A percentile compares a stretch with the other conserved stretches of the same genome.
Evolutionary conservation across 53 echinoderm and acorn worm species (phyloP).

Genomic region (Antedon mediterranea): DNA sequence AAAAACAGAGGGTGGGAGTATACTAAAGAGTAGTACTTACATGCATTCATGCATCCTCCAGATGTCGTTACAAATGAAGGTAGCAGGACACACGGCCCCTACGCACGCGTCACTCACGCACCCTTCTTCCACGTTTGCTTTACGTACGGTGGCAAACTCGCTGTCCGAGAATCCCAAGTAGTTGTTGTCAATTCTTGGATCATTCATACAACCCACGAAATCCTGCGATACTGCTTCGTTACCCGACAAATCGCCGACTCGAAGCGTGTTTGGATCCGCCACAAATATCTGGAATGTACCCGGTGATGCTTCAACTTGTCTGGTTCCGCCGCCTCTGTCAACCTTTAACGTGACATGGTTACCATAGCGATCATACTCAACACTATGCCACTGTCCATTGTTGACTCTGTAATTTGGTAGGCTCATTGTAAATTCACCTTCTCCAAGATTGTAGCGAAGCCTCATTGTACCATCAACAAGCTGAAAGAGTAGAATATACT

Average conservation of each 20-base stretch:
- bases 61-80: constrained; percentile 57
- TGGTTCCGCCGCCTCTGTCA: constrained; percentile 78
- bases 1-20: no score
- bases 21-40: constrained; percentile 23
- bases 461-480: constrained; percentile 38
- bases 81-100: constrained; percentile 30
- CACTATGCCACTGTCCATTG: constrained; percentile 81
- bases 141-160: constrained; percentile 21
- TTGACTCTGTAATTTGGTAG: constrained; percentile 45
- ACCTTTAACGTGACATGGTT: constrained; percentile 69
- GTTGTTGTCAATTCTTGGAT: constrained; percentile 56
- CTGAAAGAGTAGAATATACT: constrained; percentile 26
- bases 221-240: constrained; percentile 41
- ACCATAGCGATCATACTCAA: constrained; percentile 59
- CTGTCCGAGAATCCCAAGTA: constrained; percentile 43
- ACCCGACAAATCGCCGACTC: constrained; percentile 56
- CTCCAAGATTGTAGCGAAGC: constrained; percentile 74
- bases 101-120: constrained; percentile 59
- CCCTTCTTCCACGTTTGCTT: constrained; percentile 16
- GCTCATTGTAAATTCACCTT: constrained; percentile 36
- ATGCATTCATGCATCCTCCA: constrained; percentile 65
- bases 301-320: constrained; percentile 51
- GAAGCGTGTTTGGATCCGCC: constrained; percentile 39
- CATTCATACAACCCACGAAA: constrained; percentile 85
- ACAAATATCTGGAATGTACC: constrained; percentile 38